phyloP scores from a whole-genome alignment of 2,797 vertebrate genomes.

The Artibeus lituratus region DNA sequence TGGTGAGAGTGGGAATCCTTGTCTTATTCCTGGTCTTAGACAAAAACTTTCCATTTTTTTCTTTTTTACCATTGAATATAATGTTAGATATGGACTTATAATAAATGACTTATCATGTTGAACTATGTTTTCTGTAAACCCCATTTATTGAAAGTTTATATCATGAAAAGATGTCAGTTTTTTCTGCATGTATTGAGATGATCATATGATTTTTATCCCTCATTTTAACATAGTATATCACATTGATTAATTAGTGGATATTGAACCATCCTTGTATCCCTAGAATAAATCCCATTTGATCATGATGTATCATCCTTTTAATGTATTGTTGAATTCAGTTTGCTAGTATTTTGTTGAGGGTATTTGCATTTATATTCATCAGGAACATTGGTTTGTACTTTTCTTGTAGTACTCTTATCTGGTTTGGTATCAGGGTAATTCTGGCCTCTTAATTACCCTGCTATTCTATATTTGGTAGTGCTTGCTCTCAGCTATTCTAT shows the following conservation, averaged over 20 bases:
- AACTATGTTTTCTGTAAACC: not conserved
- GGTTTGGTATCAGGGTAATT: not conserved
- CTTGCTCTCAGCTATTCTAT: not conserved
- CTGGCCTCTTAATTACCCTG: not conserved
- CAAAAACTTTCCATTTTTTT: not conserved
- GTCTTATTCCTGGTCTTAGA: not conserved
- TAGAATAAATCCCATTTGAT: not conserved
- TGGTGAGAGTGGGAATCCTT: not conserved
- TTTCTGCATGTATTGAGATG: not conserved
- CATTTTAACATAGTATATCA: not conserved
- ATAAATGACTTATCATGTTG: not conserved
- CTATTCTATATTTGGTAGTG: not conserved
- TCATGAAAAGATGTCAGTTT: not conserved
- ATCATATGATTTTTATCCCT: not conserved
- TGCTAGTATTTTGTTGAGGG: not conserved
- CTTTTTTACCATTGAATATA: not conserved
- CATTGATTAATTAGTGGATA: not conserved
- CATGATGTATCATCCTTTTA: not conserved
- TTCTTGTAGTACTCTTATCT: not conserved
- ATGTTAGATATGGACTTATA: not conserved
- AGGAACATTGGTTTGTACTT: not conserved
- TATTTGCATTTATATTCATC: not conserved
- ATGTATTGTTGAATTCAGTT: not conserved
- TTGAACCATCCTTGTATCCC: not conserved
- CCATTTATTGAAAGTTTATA: not conserved